A percentile compares a stretch with the other conserved stretches of the same genome.
phyloP scores from a whole-genome alignment of 2,888 invertebrate genomes.

The Agrochola lychnidis region DNA sequence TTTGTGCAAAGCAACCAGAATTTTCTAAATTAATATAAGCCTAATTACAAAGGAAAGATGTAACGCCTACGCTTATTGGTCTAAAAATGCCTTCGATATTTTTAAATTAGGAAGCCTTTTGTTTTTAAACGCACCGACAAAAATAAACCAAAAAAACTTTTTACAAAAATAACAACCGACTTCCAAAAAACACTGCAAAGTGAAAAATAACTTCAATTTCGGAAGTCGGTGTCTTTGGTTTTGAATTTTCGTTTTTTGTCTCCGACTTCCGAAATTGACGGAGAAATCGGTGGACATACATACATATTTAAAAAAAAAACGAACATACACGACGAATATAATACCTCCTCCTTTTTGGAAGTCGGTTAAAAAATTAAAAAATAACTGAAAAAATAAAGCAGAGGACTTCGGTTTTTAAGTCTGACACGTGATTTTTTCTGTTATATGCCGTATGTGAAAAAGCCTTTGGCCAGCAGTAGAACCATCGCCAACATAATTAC shows the following conservation, averaged over 20 bases:
- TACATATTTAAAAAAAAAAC: no score
- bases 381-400: neutral
- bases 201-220: no score
- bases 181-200: no score
- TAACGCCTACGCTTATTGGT: slow-evolving; percentile 14
- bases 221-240: no score
- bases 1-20: slow-evolving; percentile 15
- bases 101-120: neutral
- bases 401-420: neutral
- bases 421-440: neutral
- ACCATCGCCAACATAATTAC: slow-evolving; percentile 22
- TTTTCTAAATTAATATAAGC: slow-evolving; percentile 17
- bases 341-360: no score
- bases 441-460: neutral
- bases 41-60: slow-evolving; percentile 9
- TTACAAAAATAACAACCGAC: no score
- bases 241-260: no score
- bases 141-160: neutral
- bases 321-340: no score
- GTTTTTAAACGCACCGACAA: neutral
- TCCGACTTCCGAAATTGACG: no score
- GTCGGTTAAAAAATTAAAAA: neutral
- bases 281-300: no score
- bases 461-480: neutral
- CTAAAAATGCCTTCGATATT: neutral